Evolutionary conservation across 2,797 vertebrate genomes (phyloP), one percentile per base, ranked within the genome.

Genomic region (Cyprinodon diabolis): DNA sequence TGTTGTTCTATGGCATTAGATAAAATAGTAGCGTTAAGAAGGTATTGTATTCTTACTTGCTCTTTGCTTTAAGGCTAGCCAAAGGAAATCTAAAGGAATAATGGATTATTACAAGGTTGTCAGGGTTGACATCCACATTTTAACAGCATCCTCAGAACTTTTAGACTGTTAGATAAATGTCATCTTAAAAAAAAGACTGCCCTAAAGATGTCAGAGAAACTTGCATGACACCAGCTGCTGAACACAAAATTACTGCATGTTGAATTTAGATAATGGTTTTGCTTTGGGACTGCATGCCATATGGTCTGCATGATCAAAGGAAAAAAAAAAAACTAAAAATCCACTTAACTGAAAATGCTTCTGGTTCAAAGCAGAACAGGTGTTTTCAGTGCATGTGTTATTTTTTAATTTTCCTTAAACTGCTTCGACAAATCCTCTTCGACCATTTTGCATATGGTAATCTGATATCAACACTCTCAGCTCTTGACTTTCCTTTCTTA

Each of bases 261-360:
- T 54, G 49, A 76, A 76, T 80, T 83, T 72, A 80, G 82, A 84
- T 80, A 72, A 77, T 90, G 67, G 68, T 76, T 75, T 82, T 65
- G 69, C 66, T 73, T 75, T 72, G 62, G 72, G 75, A 84, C 75
- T 43, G 90, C 91, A 90, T 91, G 95, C 79, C 62, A 75, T 89
- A 83, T 76, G 79, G 77, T 83, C 72, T 69, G 90, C 92, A 93
- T 93, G 91, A 89, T 73, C 69, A 76, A 78, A 78, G 79, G 84
- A 87, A 77, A 81, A 87, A 77, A 81, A 87, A 91, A 84, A 82
- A 67, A 63, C 30, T 45, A 55, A 48, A 75, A 69, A 76, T 48
- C 40, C 66, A 48, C 57, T 25, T 74, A 40, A 60, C 48, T 70
- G 69, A 79, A 47, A 84, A 83, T 51, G 43, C 70, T 76, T 69